Conservation (phyloP, 2,888 invertebrate species). For the Macropis europaea region DNA sequence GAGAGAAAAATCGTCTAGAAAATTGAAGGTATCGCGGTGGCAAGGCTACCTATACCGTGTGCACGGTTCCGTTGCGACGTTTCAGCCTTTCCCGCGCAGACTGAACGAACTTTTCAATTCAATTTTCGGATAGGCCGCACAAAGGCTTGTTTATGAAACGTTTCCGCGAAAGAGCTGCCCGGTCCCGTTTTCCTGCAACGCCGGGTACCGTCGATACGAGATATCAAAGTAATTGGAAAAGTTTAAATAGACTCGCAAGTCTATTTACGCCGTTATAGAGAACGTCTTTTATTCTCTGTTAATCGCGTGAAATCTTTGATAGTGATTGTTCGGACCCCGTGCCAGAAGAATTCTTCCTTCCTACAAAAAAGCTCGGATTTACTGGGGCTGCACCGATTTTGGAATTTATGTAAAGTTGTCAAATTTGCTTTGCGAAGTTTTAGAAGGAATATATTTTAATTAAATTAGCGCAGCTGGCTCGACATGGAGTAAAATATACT, state of each 20-base stretch:
- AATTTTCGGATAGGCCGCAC: conserved; percentile 69
- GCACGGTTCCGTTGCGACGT: conserved; percentile 14
- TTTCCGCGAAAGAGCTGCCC: conserved; percentile 34
- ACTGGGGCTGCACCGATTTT: no score
- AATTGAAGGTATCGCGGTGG: conserved; percentile 38
- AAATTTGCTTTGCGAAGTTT: no score
- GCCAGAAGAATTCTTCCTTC: no score
- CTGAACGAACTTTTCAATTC: conserved; percentile 69
- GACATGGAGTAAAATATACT: no score
- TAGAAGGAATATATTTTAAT: no score
- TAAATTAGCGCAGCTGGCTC: no score
- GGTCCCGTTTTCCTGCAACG: conserved; percentile 4
- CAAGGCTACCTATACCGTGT: not conserved
- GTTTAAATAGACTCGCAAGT: conserved; percentile 68
- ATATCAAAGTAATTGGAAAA: conserved; percentile 75
- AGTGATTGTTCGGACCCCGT: no score
- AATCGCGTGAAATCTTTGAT: not conserved
- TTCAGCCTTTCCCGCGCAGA: conserved; percentile 37
- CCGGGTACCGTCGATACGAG: conserved; percentile 49
- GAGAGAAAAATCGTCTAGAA: conserved; percentile 50
- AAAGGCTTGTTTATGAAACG: conserved; percentile 73
- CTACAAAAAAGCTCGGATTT: no score
- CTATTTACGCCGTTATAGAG: conserved; percentile 60
- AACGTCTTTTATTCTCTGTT: conserved; percentile 1
- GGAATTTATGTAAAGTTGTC: no score